Evolutionary conservation across 2,888 invertebrate species (phyloP), one percentile per base, ranked within the genome.

Genomic region (Phyto melanocephala): DNA sequence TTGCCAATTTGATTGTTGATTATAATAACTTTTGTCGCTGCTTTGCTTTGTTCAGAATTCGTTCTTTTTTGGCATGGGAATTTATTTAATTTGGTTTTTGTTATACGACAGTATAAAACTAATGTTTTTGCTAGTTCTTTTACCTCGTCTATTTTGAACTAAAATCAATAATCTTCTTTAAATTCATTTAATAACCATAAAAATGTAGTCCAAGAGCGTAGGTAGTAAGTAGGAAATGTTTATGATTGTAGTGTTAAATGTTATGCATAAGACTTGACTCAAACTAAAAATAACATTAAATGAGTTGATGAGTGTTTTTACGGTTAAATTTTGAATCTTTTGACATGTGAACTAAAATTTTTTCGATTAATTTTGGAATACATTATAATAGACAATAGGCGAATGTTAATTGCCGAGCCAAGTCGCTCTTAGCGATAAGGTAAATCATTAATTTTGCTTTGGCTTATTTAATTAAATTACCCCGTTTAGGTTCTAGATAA

Each of bases 191-290:
- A 60, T 74, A 67, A 72, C 50, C 58, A 72, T 42, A 60, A 35
- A 79, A 79, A 80, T 74, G 67, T 80, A 60, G 67, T 54, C 6
- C 67, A 60, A 67, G 52, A 52, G 72, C 37, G 79, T 80, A 80
- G 79, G 72, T 67, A 74, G 79, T 37, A 45, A 70, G 50, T 24
- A 45, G 67, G n/a, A 74, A 68, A 80, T 74, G 37, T 74, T 74
- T 62, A 67, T 60, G 67, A 40, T 63, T 62, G 50, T 42, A 28
- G 4, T 6, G 28, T 28, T 28, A 5, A 28, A 28, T 28, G 4
- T 28, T 28, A 28, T 5, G 28, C 28, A 28, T 6, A 28, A n/a
- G n/a, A n/a, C n/a, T n/a, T n/a, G n/a, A n/a, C n/a, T n/a, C n/a
- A n/a, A n/a, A n/a, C n/a, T n/a, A n/a, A n/a, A n/a, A n/a, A n/a